Base-by-base conservation (phyloP, 2,797 vertebrate genomes). In the Gallinago stenura region DNA sequence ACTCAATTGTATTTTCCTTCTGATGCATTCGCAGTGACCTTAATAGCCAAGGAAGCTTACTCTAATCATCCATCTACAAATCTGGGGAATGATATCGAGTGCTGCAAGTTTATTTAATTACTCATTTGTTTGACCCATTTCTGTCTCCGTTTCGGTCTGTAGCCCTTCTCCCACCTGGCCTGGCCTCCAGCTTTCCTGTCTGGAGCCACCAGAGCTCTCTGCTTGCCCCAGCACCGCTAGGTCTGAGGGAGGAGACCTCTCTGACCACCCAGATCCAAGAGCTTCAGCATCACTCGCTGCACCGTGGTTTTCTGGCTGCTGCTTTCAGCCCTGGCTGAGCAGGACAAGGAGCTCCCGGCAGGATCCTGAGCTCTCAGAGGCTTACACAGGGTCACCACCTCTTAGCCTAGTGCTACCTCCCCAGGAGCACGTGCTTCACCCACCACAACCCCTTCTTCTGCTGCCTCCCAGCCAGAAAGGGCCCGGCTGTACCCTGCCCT, bases 91-190 rank as follows among this genome's bases (percentile, higher is more conserved):
- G 89, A 61, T 50, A 89, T n/a, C 21, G 26, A 91, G 43, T 7
- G 58, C 60, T 33, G 65, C 2, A 28, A 85, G 73, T 45, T 54
- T 31, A 28, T 66, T 83, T 87, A 76, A 88, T 92, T 80, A 48
- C 70, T 78, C 48, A 3, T 87, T 94, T 77, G 31, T 84, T 54
- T 90, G 89, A 79, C 89, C 83, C 75, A 46, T 31, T 96, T 96
- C 86, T 80, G 64, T 5, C 73, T 41, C 43, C 2, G 0, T 15
- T 65, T 35, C 1, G 28, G 25, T 48, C 61, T 61, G 19, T 0
- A 35, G 56, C 69, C 19, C 24, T 78, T 72, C 25, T 15, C 19
- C 39, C 54, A 45, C 56, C 33, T 13, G 10, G 43, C 35, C 75
- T 58, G 72, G 25, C 66, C 46, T 86, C 78, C 16, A 14, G 46